Evolutionary conservation across 2,113 vertebrate species (phyloP), one percentile per base, ranked within the genome.

Genomic region (Galemys pyrenaicus): DNA sequence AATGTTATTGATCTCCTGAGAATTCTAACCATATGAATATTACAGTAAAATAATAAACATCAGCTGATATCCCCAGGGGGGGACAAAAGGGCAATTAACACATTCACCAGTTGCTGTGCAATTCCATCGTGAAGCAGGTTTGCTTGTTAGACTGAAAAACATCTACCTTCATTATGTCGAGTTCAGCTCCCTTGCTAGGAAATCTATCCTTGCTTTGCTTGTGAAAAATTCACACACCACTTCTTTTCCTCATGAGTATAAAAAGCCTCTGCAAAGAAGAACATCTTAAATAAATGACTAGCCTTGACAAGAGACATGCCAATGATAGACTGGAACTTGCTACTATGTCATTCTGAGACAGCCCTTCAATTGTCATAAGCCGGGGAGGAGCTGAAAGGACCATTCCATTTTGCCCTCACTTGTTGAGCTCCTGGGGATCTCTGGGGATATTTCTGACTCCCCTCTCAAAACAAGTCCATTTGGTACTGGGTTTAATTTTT

Each of bases 211-310:
- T 16, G 44, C 67, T 91, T 92, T 58, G 10, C 71, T 87, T 22
- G 73, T 60, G 44, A 92, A 80, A 88, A 91, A 79, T 49, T 35
- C 39, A n/a, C 64, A 88, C 3, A 22, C 28, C 0, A 1, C n/a
- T 70, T 30, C 54, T 64, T 73, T 91, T 54, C 60, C 26, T 79
- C 74, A 3, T 32, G 74, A 56, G 51, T 9, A 74, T n/a, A 30
- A 64, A 68, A 35, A 95, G 62, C 41, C 6, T 83, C 51, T 4
- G 24, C 60, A 41, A 86, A 82, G 92, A 64, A 71, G 73, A 79
- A 60, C 67, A 37, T 91, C 68, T 89, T 90, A 70, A 91, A 80
- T 83, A 94, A 96, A 94, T 89, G 86, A 91, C 87, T 80, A 67
- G 70, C 82, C 74, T 92, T 46, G 68, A 62, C 44, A 83, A 51